Evolutionary conservation across 35 echinoderm and acorn worm genomes (phyloP), one percentile per base, ranked within the genome.

Genomic region (Acanthaster planci): DNA sequence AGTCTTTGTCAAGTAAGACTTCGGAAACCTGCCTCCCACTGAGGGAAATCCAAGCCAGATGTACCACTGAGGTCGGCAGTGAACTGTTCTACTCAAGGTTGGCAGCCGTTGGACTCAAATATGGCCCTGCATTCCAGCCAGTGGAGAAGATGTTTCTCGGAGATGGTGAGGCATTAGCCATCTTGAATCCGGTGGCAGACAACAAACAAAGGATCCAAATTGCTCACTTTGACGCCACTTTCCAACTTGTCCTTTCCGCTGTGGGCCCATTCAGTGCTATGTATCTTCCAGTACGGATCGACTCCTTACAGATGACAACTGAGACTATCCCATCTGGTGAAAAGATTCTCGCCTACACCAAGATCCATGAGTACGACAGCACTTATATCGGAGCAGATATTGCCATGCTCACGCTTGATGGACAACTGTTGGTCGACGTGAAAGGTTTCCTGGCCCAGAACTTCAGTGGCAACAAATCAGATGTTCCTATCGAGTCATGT

Each of bases 131-230:
- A 30, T 97, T 97, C 39, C 95, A 93, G 64, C 80, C 88, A 5
- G 86, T 91, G 19, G 47, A 84, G 39, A 86, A 90, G 40, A 82
- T 81, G 32, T 60, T 89, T 37, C 36, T 89, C 30, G 95, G 95
- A 2, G 82, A 91, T 81, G 88, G 91, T 23, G 91, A 93, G 72
- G 30, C 77, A 18, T 15, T 93, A 10, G 91, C 78, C 8, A 79
- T 79, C 54, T 54, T 93, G 35, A 27, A 38, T 31, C 77, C 77
- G 52, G 80, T 83, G 76, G 52, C 83, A 76, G 86, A 89, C 40
- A 86, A 83, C 81, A 93, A 93, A 39, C 91, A 97, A 72, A 84
- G 88, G 21, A 91, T 93, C 39, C 80, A 87, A 8, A 93, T 90
- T 26, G 90, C 95, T 21, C 84, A 90, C 56, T 55, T 93, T 18